phyloP scores from a whole-genome alignment of 2,113 vertebrate species.

The Saguinus midas region DNA sequence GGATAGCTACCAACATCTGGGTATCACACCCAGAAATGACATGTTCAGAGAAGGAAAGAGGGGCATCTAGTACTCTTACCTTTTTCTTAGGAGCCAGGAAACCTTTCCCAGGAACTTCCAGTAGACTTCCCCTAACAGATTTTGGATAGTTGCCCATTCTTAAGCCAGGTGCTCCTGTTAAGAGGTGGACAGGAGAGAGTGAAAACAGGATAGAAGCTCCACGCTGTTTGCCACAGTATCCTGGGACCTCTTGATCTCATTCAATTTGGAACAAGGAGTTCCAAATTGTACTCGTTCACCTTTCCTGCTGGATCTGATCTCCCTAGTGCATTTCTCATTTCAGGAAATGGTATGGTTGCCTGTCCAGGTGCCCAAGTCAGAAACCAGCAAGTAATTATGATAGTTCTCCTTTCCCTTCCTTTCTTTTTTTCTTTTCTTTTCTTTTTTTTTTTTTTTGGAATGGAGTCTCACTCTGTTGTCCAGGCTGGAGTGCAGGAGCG shows the following conservation, averaged over 20 bases:
- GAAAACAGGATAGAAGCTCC: neutral
- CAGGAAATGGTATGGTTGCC: neutral
- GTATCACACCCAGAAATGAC: neutral
- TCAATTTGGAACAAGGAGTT: neutral
- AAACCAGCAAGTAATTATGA: neutral
- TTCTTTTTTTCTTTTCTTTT: neutral
- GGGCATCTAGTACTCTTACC: neutral
- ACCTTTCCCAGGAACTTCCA: neutral
- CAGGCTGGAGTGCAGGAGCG: no score
- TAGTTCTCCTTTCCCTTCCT: neutral
- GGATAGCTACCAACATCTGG: neutral
- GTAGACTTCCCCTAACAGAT: neutral
- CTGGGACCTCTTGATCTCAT: neutral
- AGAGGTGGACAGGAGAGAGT: neutral
- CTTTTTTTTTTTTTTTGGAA: no score
- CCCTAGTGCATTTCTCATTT: neutral
- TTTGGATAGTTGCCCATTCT: neutral
- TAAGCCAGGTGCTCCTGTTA: neutral
- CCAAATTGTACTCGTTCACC: neutral
- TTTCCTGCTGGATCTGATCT: slow-evolving; percentile 7
- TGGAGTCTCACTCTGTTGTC: no score
- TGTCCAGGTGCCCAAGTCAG: neutral
- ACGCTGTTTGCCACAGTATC: neutral
- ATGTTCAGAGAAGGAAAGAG: neutral
- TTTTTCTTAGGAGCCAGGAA: neutral